Percentiles rank a stretch among this genome's conserved stretches.
These are phyloP conservation scores for Agrenia bidenticulata DNA, from an alignment of 2,888 invertebrate genomes.

Conservation along the genomic window DNA sequence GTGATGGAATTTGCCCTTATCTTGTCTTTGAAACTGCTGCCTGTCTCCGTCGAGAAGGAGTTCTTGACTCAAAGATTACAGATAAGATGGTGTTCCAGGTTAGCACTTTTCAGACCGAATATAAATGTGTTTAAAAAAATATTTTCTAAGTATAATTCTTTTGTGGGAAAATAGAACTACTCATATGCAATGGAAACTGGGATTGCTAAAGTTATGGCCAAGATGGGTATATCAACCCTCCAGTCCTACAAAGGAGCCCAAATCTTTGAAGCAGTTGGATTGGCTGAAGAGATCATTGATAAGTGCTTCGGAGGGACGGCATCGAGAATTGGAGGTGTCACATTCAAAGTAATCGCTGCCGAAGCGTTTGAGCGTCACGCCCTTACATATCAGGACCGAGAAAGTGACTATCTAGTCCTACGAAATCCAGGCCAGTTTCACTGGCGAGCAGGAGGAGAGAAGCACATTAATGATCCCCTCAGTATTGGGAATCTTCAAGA, in stretches of 20 bases:
- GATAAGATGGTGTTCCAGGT: conserved; percentile 78
- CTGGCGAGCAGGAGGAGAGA: conserved; percentile 80
- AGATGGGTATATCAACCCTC: conserved; percentile 98
- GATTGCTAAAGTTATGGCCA: conserved; percentile 93
- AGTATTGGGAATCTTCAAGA: conserved; percentile 81
- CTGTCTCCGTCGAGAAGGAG: conserved; percentile 79
- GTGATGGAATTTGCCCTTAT: conserved; percentile 97
- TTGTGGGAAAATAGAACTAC: conserved; percentile 65
- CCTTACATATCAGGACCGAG: conserved; percentile 66
- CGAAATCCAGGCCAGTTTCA: conserved; percentile 76
- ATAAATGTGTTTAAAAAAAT: neutral
- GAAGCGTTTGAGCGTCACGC: conserved; percentile 82
- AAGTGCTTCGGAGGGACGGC: conserved; percentile 84
- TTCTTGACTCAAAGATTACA: conserved; percentile 72
- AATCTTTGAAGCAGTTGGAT: conserved; percentile 97
- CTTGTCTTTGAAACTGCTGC: conserved; percentile 90
- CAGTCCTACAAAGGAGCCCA: conserved; percentile 99
- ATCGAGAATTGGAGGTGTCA: conserved; percentile 82
- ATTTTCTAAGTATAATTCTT: too few species aligned
- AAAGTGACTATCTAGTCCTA: conserved; percentile 66
- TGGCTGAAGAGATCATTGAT: conserved; percentile 87
- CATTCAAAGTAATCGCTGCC: conserved; percentile 79
- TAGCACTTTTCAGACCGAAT: neutral
- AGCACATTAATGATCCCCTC: conserved; percentile 94
- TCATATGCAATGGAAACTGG: conserved; percentile 88